Conservation (phyloP, 2,797 vertebrate species). For the Rhincodon typus region DNA sequence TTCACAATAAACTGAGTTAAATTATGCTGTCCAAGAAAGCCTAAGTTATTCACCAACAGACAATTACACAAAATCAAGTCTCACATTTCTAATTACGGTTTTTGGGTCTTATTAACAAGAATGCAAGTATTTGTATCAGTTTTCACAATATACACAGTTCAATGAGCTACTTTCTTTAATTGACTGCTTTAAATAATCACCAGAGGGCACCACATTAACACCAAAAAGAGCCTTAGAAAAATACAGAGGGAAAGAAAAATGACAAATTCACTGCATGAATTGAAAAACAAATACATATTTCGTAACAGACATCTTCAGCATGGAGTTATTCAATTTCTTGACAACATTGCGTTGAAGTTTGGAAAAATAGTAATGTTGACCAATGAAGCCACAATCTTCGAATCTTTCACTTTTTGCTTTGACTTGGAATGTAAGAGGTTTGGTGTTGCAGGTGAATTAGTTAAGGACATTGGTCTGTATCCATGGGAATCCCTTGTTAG, state of each 20-base stretch:
- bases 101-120: background rate
- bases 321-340: background rate
- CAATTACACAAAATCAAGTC: background rate
- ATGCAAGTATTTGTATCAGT: background rate
- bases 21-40: background rate
- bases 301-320: background rate
- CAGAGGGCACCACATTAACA: background rate
- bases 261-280: background rate
- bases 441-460: background rate
- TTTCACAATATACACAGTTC: background rate
- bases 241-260: background rate
- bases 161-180: background rate
- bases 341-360: background rate
- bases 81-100: background rate
- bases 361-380: no score
- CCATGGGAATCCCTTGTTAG: background rate
- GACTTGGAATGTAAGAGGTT: background rate
- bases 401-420: background rate
- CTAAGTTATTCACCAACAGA: background rate
- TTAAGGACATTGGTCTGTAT: background rate
- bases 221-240: background rate
- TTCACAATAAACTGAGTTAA: background rate
- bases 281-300: background rate
- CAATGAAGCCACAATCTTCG: background rate
- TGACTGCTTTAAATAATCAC: background rate